Evolutionary conservation across 2,113 vertebrate genomes (phyloP).

Genomic region (Climacteris rufus): DNA sequence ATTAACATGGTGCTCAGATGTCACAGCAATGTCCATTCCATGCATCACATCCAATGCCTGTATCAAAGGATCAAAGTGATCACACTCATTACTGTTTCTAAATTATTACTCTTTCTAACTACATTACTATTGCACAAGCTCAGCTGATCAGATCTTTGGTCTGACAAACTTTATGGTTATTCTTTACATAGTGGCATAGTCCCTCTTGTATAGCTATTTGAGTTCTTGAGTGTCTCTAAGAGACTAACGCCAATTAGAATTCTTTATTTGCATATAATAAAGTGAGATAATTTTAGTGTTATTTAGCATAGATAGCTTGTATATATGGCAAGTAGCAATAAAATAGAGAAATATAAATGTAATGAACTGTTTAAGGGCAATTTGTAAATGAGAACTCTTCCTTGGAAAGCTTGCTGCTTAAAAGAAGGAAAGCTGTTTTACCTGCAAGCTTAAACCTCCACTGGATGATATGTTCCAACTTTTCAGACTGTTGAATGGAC

Average conservation of each 20-base stretch:
- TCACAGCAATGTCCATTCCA: not conserved
- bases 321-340: not conserved
- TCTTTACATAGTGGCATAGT: not conserved
- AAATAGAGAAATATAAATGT: not conserved
- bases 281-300: not conserved
- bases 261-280: not conserved
- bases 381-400: not conserved
- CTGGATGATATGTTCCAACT: not conserved
- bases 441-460: not conserved
- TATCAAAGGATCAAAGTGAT: not conserved
- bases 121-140: not conserved
- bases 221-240: not conserved
- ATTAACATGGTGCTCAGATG: fast-evolving
- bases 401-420: not conserved
- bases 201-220: not conserved
- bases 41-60: not conserved
- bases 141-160: not conserved
- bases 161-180: not conserved
- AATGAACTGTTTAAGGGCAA: not conserved
- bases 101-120: not conserved
- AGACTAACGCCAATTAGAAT: not conserved
- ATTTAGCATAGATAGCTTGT: not conserved
- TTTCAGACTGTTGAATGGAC: not conserved
- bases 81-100: not conserved
- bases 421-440: not conserved